Conservation (phyloP, 2,888 invertebrate species). For the Troides helena region DNA sequence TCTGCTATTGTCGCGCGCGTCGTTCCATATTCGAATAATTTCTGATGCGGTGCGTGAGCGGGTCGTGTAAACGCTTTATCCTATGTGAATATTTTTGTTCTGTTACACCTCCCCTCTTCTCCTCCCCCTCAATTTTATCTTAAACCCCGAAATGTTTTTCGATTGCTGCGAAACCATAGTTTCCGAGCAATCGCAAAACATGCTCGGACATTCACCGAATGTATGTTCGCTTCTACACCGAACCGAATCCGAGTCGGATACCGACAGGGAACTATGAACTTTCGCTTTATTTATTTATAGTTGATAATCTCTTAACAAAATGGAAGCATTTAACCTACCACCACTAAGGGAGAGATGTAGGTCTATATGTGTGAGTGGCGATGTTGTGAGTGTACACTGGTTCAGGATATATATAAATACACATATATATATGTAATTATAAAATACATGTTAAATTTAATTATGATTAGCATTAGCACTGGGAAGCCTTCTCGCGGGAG, state of each 20-base stretch:
- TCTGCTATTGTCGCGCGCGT: slow-evolving; percentile 23
- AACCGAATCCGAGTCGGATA: slow-evolving; percentile 26
- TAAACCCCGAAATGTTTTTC: slow-evolving; percentile 20
- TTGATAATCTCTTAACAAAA: slow-evolving; percentile 45
- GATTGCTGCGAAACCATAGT: slow-evolving; percentile 1
- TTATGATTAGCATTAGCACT: slow-evolving; percentile 46
- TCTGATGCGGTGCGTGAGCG: slow-evolving; percentile 33
- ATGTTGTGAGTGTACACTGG: slow-evolving; percentile 41
- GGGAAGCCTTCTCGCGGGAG: slow-evolving; percentile 47
- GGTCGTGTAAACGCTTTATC: slow-evolving; percentile 35
- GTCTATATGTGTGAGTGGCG: slow-evolving; percentile 37
- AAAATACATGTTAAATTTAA: slow-evolving; percentile 31
- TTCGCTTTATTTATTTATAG: slow-evolving; percentile 59
- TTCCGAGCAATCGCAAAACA: slow-evolving; percentile 5
- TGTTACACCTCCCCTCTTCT: not conserved
- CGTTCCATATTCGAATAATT: slow-evolving; percentile 16
- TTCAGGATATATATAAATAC: slow-evolving; percentile 35
- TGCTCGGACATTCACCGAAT: slow-evolving; percentile 3
- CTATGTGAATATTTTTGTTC: slow-evolving; percentile 36
- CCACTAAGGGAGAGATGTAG: slow-evolving; percentile 50
- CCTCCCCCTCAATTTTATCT: slow-evolving; percentile 3
- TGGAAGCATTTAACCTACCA: slow-evolving; percentile 68
- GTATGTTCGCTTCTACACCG: slow-evolving; percentile 22
- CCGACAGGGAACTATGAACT: slow-evolving; percentile 32
- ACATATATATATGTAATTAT: slow-evolving; percentile 38